Evolutionary conservation across 2,888 invertebrate species (phyloP), one percentile per base, ranked within the genome.

Genomic region (Enchytraeus crypticus): DNA sequence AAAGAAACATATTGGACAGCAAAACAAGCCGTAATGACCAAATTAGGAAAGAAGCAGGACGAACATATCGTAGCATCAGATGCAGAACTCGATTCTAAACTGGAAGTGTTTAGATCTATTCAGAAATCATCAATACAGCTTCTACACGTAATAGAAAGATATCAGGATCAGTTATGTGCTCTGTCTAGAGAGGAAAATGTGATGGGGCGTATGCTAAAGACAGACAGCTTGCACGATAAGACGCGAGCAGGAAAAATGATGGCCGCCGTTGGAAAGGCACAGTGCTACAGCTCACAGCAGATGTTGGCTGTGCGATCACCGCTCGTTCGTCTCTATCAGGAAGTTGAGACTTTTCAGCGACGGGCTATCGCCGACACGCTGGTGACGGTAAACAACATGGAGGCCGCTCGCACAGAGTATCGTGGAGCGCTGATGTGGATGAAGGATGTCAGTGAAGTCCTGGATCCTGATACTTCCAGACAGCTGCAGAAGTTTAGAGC

Each of bases 1-100:
- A 77, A 78, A 79, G 91, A 95, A 80, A 92, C 93, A 71, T 97
- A 91, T 81, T 98, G 96, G 96, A 89, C 96, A 60, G 96, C 97
- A 5, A 97, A 96, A 78, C 96, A 96, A 81, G 88, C 90, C 61
- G 88, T 97, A 51, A 85, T 91, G 69, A 85, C 90, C 73, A 95
- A 92, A 82, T 82, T 97, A 55, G 95, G 95, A 34, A 89, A 90
- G 71, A 96, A 96, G 82, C 96, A 98, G 82, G 98, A 98, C 78
- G 93, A 93, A 70, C 92, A 92, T 81, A 87, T 99, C 68, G 87
- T 95, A 29, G 88, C 96, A 18, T 95, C 95, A 0, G 98, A 98
- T 81, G 89, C 93, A 0, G 92, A 95, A 75, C 83, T 98, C 32
- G 98, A 98, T 82, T 88, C 96, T 3, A 98, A 98, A 83, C 83